These are phyloP conservation scores for Strix occidentalis DNA, from an alignment of 2,797 vertebrate genomes.

Conservation along the genomic window DNA sequence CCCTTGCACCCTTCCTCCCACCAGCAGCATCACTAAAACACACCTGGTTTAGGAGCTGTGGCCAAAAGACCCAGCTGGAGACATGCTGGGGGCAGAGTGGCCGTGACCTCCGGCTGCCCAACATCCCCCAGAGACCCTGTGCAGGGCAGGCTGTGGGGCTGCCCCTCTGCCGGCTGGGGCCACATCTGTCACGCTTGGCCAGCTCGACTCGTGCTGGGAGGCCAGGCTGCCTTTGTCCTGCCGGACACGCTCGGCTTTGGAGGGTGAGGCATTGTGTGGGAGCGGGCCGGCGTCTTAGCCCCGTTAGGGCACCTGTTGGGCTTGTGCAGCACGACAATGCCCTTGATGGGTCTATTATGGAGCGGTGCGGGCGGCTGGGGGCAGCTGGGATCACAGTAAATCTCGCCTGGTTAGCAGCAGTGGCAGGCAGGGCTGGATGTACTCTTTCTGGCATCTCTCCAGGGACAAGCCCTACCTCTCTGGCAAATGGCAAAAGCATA, in stretches of 20 bases:
- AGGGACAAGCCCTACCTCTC: not conserved
- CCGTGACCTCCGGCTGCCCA: not conserved
- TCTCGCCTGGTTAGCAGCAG: not conserved
- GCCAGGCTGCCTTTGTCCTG: not conserved
- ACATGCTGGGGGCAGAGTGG: not conserved
- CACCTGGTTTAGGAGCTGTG: not conserved
- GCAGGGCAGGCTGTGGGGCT: fast-evolving
- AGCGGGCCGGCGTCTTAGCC: fast-evolving
- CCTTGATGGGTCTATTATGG: conserved; percentile 28
- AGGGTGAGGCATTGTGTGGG: not conserved
- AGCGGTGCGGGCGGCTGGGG: not conserved
- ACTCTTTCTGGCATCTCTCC: not conserved
- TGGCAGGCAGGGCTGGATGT: not conserved
- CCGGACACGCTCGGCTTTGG: not conserved
- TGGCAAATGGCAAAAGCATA: not conserved
- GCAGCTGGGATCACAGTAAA: not conserved
- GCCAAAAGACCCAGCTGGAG: not conserved
- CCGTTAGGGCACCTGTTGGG: not conserved
- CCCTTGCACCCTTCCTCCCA: not conserved
- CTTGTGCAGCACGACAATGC: not conserved
- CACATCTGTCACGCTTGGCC: not conserved
- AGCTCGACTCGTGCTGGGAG: not conserved
- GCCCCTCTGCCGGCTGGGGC: fast-evolving
- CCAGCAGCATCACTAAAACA: not conserved
- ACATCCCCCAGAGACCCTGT: fast-evolving